These are phyloP conservation scores for Holacanthella duospinosa DNA, from an alignment of 2,888 invertebrate species.

Conservation along the genomic window DNA sequence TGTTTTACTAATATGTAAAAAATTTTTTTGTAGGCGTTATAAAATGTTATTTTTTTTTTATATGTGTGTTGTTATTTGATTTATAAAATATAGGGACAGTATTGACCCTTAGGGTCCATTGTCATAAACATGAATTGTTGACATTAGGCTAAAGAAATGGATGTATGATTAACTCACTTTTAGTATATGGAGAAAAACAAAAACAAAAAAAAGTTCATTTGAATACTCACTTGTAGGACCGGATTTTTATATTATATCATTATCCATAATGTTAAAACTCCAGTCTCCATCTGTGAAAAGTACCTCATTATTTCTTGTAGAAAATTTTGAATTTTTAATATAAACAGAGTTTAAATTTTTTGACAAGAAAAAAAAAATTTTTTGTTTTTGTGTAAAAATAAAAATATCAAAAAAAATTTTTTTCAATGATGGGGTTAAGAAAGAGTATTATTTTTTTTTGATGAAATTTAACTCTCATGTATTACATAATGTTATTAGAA, in stretches of 20 bases:
- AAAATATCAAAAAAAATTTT: too few species aligned
- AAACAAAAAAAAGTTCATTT: not conserved
- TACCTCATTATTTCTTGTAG: too few species aligned
- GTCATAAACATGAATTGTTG: constrained; percentile 31
- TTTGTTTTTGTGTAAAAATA: not conserved
- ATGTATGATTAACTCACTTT: not conserved
- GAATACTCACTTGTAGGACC: constrained; percentile 1
- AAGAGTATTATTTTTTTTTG: too few species aligned
- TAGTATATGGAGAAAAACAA: not conserved
- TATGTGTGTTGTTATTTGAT: too few species aligned
- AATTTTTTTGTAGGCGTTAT: constrained; percentile 2
- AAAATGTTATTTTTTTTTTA: not conserved
- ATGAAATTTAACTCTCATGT: too few species aligned
- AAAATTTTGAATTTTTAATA: too few species aligned
- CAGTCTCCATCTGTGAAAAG: not conserved
- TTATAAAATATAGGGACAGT: not conserved
- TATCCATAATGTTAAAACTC: not conserved
- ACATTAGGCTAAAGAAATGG: constrained; percentile 15
- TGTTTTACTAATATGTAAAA: not conserved
- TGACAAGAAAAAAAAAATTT: not conserved
- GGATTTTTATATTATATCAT: not conserved
- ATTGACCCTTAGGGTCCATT: constrained; percentile 30
- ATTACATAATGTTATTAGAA: too few species aligned
- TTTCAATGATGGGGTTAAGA: too few species aligned
- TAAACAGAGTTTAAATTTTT: too few species aligned